Conservation (phyloP, 2,113 vertebrate species). For the Callospermophilus lateralis region DNA sequence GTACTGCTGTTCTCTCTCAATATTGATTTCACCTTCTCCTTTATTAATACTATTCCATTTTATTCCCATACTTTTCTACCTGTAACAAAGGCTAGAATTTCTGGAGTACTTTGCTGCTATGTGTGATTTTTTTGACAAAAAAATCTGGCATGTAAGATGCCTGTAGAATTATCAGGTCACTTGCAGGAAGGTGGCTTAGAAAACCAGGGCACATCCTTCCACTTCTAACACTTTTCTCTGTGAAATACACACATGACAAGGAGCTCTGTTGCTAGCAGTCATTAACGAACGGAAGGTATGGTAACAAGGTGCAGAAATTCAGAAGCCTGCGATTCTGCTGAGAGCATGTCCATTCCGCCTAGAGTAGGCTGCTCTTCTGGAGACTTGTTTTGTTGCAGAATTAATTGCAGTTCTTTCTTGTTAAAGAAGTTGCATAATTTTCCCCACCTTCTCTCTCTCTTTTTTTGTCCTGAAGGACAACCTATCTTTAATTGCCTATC, state of each 20-base stretch:
- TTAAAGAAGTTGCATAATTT: neutral
- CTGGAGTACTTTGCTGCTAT: neutral
- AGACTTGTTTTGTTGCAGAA: neutral
- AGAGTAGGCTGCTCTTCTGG: neutral
- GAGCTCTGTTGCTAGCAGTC: neutral
- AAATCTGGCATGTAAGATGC: neutral
- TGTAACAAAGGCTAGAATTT: neutral
- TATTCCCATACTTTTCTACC: neutral
- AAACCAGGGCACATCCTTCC: neutral
- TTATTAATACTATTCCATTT: neutral
- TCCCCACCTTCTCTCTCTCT: no score
- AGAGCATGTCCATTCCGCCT: accelerated
- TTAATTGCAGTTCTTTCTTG: neutral
- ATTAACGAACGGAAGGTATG: neutral
- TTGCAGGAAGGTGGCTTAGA: neutral
- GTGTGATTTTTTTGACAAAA: no score
- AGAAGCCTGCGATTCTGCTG: neutral
- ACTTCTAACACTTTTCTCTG: neutral
- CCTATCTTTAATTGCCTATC: neutral
- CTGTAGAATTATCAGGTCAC: neutral
- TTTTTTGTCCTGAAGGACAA: neutral
- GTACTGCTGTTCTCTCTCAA: neutral
- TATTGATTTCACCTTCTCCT: neutral
- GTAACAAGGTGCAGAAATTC: neutral
- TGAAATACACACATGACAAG: neutral